Evolutionary conservation across 2,113 vertebrate species (phyloP), one percentile per base, ranked within the genome.

Genomic region (Callocephalon fimbriatum): DNA sequence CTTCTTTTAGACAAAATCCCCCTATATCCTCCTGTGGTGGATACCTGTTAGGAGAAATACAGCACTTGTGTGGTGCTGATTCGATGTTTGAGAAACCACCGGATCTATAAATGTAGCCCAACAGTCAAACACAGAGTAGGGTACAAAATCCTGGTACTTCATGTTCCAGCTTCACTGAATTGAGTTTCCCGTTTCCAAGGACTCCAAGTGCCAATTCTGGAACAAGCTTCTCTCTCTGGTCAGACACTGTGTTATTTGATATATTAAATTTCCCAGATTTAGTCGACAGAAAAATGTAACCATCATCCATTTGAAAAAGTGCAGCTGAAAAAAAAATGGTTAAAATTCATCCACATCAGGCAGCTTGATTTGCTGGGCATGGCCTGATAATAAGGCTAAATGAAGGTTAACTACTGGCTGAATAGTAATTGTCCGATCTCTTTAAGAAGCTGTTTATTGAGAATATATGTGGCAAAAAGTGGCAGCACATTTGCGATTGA

Each of bases 381-480:
- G 2, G 82, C 85, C 71, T 51, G 50, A 87, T 27, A 61, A 2
- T 44, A 83, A 94, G 93, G 91, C 35, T 82, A 40, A 91, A 50
- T 15, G 32, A 67, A 85, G 47, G 80, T 96, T 70, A 94, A 93
- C 86, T 92, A 27, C 44, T 93, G 79, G 45, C 50, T 94, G 42
- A 53, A 50, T 12, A 77, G 75, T 44, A 70, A 76, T 77, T 73
- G 44, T 58, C 5, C 12, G 2, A 0, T 31, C 40, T 54, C 54
- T 88, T 48, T 58, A 44, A 23, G 23, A 53, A 67, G 68, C 31
- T 48, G 26, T 32, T 81, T 51, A 32, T 56, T 81, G 65, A 31
- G 51, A 89, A 63, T n/a, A 6, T 59, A 35, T 47, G 32, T 22
- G 26, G 42, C 63, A 82, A 32, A 67, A 96, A 71, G 38, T 51